Percentiles rank a stretch among this genome's conserved stretches.
phyloP scores from a whole-genome alignment of 2,797 vertebrate genomes.

The Gephyroberyx darwinii region DNA sequence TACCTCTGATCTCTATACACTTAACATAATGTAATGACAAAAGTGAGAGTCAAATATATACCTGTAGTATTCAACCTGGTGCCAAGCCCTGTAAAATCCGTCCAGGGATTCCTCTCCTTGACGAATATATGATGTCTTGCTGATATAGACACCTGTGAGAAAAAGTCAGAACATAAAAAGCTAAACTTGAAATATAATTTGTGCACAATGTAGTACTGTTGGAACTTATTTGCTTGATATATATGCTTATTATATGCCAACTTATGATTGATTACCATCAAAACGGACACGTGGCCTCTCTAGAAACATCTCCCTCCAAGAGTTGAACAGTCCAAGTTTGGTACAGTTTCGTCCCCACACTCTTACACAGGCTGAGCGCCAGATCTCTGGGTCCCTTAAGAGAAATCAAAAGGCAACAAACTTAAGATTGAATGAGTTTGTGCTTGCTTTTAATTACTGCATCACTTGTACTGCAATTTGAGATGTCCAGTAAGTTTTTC shows the following conservation, averaged over 20 bases:
- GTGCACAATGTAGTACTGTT: not conserved
- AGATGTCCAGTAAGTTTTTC: too few species aligned
- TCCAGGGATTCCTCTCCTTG: conserved; percentile 98
- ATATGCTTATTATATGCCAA: too few species aligned
- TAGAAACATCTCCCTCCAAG: conserved; percentile 99
- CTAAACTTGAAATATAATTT: not conserved
- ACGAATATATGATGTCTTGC: conserved; percentile 96
- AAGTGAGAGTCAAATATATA: conserved; percentile 63
- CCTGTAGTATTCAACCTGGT: conserved; percentile 99
- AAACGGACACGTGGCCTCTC: conserved; percentile 93
- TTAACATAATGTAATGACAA: not conserved
- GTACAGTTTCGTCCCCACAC: conserved; percentile 95
- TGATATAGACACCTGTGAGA: conserved; percentile 92
- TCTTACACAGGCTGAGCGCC: conserved; percentile 93
- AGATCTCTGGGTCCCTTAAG: conserved; percentile 95
- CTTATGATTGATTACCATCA: conserved; percentile 85
- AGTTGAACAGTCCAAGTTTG: conserved; percentile 88
- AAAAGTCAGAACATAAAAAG: not conserved
- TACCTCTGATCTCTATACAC: not conserved
- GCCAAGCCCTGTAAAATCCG: conserved; percentile 98
- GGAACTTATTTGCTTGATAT: not conserved
- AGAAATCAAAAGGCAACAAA: conserved; percentile 29
- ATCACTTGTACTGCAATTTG: not conserved
- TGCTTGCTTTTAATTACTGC: not conserved
- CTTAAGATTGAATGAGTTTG: not conserved